A percentile compares a stretch with the other conserved stretches of the same genome.
Conservation (phyloP, 2,113 vertebrate species). For the Setophaga kirtlandii region DNA sequence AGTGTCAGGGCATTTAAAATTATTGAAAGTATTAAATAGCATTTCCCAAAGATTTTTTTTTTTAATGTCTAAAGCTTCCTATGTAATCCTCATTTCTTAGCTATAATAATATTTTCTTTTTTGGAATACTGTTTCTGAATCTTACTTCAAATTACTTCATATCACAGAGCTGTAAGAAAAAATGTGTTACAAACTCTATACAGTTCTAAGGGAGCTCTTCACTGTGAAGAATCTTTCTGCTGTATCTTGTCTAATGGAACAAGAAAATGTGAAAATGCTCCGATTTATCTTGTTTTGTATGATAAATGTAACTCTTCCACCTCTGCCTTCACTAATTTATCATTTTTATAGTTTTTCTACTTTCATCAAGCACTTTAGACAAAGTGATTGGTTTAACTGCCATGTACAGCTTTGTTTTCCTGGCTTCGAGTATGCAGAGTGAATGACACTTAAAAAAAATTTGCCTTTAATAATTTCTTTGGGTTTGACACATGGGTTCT, state of each 20-base stretch:
- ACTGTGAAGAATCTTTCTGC: neutral
- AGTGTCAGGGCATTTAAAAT: slow-evolving; percentile 34
- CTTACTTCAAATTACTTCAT: neutral
- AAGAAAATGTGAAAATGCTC: slow-evolving; percentile 7
- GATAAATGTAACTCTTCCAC: neutral
- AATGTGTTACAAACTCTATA: neutral
- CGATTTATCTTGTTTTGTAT: neutral
- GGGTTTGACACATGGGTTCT: neutral
- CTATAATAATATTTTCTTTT: neutral
- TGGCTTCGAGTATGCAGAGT: neutral
- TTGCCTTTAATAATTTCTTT: neutral
- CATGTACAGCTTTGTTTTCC: neutral
- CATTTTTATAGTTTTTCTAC: neutral
- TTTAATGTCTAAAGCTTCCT: neutral
- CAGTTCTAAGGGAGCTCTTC: neutral
- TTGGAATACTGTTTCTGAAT: neutral
- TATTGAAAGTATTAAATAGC: slow-evolving; percentile 26
- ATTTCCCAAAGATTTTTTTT: slow-evolving; percentile 58
- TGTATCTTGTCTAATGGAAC: neutral
- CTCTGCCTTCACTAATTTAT: neutral
- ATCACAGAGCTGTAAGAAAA: neutral
- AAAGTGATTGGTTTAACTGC: neutral
- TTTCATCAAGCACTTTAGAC: slow-evolving; percentile 55
- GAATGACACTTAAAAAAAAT: neutral
- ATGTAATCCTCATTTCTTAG: neutral